phyloP scores from a whole-genome alignment of 2,888 invertebrate genomes.

The Neuroscelio doddi region DNA sequence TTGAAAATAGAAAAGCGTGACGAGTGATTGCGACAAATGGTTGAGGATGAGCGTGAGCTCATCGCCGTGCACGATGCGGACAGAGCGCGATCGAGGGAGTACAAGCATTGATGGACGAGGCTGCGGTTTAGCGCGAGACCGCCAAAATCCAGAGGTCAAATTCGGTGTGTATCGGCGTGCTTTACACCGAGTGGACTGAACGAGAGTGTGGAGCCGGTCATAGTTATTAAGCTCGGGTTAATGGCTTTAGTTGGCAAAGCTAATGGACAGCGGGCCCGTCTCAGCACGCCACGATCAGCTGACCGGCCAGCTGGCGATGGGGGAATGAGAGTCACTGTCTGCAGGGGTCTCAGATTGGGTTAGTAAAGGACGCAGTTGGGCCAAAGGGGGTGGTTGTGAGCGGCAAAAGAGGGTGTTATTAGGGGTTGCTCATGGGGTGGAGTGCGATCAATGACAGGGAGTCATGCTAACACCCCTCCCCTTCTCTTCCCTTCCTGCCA shows the following conservation, averaged over 20 bases:
- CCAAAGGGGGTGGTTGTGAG: slow-evolving; percentile 54
- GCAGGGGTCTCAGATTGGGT: slow-evolving; percentile 56
- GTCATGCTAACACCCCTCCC: slow-evolving; percentile 64
- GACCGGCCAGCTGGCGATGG: slow-evolving; percentile 64
- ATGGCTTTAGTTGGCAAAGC: slow-evolving; percentile 61
- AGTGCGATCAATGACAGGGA: slow-evolving; percentile 70
- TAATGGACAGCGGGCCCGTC: slow-evolving; percentile 47
- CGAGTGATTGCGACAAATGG: slow-evolving; percentile 18
- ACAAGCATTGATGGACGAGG: slow-evolving; percentile 32
- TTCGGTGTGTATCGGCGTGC: slow-evolving; percentile 10
- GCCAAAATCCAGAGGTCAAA: slow-evolving; percentile 42
- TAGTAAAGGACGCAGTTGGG: slow-evolving; percentile 55
- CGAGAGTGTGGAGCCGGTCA: slow-evolving; percentile 32
- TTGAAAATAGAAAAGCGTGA: background rate
- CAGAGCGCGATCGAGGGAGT: slow-evolving; percentile 21
- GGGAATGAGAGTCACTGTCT: slow-evolving; percentile 54
- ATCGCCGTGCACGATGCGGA: slow-evolving; percentile 20
- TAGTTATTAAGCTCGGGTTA: slow-evolving; percentile 62
- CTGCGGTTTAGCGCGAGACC: slow-evolving; percentile 37
- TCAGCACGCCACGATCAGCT: slow-evolving; percentile 60
- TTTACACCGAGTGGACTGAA: slow-evolving; percentile 7
- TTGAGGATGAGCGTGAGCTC: slow-evolving; percentile 3
- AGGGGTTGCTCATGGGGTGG: slow-evolving; percentile 71
- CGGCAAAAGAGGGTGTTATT: slow-evolving; percentile 65
- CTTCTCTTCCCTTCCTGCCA: slow-evolving; percentile 22